phyloP scores from a whole-genome alignment of 2,113 vertebrate genomes.

The Rattus rattus region DNA sequence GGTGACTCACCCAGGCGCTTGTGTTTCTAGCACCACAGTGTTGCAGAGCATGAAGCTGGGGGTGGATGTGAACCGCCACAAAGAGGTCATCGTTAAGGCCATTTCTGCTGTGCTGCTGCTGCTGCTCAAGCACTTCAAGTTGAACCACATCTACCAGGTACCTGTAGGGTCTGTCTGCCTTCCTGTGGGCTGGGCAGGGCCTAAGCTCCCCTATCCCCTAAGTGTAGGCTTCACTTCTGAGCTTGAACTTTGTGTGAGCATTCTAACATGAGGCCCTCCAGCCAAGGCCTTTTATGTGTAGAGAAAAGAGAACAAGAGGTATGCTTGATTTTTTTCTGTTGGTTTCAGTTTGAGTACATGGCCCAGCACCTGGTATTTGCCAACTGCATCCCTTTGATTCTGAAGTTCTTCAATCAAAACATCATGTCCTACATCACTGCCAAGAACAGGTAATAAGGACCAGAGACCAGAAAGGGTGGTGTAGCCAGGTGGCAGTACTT shows the following conservation, averaged over 20 bases:
- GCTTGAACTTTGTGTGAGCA: neutral
- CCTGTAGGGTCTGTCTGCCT: neutral
- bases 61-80: constrained; percentile 97
- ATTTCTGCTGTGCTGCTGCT: constrained; percentile 97
- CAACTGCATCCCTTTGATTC: constrained; percentile 98
- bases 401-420: constrained; percentile 99
- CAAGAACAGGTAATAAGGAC: constrained; percentile 93
- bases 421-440: constrained; percentile 99
- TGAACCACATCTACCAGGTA: constrained; percentile 99
- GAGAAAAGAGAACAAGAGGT: neutral
- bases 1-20: neutral
- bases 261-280: neutral
- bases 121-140: constrained; percentile 97
- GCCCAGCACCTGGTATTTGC: constrained; percentile 98
- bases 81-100: constrained; percentile 98
- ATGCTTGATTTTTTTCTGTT: neutral
- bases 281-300: neutral
- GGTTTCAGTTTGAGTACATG: constrained; percentile 97
- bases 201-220: neutral
- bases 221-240: neutral
- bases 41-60: constrained; percentile 99
- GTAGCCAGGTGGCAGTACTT: neutral
- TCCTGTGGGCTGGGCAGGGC: neutral
- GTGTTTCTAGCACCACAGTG: constrained; percentile 92
- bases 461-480: neutral